A percentile compares a stretch with the other conserved stretches of the same genome.
phyloP scores from a whole-genome alignment of 2,113 vertebrate genomes.

The Pluvianellus socialis region DNA sequence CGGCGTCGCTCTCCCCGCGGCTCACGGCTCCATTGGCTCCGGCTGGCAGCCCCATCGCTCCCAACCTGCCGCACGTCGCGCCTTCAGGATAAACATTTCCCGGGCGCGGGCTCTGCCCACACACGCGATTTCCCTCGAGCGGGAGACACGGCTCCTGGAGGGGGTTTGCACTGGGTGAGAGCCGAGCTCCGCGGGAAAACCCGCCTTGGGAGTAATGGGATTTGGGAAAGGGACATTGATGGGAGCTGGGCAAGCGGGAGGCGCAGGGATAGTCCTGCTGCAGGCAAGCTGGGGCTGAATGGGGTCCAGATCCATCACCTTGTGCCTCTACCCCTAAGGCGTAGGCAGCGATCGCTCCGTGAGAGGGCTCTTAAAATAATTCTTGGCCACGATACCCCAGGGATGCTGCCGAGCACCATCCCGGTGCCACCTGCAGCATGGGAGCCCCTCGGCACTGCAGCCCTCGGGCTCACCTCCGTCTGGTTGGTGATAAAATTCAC shows the following conservation, averaged over 20 bases:
- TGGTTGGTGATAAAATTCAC: not conserved
- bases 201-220: not conserved
- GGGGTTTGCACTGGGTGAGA: not conserved
- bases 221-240: not conserved
- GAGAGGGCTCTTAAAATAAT: not conserved
- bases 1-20: not conserved
- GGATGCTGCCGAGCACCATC: not conserved
- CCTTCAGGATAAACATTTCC: conserved; percentile 43
- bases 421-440: not conserved
- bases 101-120: conserved; percentile 4
- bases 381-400: not conserved
- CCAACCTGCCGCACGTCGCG: not conserved
- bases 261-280: not conserved
- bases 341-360: fast-evolving
- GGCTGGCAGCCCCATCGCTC: not conserved
- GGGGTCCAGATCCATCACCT: not conserved
- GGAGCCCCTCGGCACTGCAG: not conserved
- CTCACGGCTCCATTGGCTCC: not conserved
- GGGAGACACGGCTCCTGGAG: not conserved
- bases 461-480: fast-evolving
- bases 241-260: fast-evolving
- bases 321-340: not conserved
- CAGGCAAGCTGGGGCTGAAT: fast-evolving
- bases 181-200: not conserved
- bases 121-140: not conserved